A percentile compares a stretch with the other conserved stretches of the same genome.
phyloP scores from a whole-genome alignment of 1,140 invertebrate genomes.

The Panulirus ornatus region DNA sequence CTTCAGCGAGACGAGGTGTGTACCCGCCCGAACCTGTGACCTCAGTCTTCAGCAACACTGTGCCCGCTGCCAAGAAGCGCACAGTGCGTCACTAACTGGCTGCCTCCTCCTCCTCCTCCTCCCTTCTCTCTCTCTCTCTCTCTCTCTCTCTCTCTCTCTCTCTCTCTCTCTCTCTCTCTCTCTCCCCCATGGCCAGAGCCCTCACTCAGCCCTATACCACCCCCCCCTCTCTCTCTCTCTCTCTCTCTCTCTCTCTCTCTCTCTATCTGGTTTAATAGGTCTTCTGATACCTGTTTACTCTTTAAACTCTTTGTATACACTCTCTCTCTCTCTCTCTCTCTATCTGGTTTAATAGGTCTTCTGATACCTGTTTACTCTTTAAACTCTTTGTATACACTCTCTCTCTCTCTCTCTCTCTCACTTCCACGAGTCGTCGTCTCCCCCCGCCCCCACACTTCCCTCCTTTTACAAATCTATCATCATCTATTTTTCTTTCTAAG shows the following conservation, averaged over 20 bases:
- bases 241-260: too few relatives aligned
- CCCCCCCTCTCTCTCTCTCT: not conserved
- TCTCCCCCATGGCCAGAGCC: not conserved
- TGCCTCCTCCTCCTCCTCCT: not conserved
- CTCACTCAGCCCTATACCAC: not conserved
- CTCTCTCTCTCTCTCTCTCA: not conserved
- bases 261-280: too few relatives aligned
- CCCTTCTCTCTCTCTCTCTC: not conserved
- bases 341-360: too few relatives aligned
- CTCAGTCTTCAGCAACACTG: not conserved
- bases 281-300: not conserved
- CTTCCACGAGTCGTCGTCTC: too few relatives aligned
- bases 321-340: too few relatives aligned
- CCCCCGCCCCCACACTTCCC: too few relatives aligned
- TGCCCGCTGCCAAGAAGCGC: not conserved
- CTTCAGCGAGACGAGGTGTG: slow-evolving; percentile 12
- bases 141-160: slow-evolving; percentile 32
- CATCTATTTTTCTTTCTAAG: too few relatives aligned
- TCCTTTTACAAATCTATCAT: too few relatives aligned
- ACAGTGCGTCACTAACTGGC: not conserved
- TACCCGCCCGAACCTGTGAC: not conserved
- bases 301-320: too few relatives aligned
- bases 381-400: too few relatives aligned
- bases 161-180: slow-evolving; percentile 34
- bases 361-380: not conserved